A percentile compares a stretch with the other conserved stretches of the same genome.
Evolutionary conservation across 2,888 invertebrate genomes (phyloP).

Genomic region (Euzophera pinguis): DNA sequence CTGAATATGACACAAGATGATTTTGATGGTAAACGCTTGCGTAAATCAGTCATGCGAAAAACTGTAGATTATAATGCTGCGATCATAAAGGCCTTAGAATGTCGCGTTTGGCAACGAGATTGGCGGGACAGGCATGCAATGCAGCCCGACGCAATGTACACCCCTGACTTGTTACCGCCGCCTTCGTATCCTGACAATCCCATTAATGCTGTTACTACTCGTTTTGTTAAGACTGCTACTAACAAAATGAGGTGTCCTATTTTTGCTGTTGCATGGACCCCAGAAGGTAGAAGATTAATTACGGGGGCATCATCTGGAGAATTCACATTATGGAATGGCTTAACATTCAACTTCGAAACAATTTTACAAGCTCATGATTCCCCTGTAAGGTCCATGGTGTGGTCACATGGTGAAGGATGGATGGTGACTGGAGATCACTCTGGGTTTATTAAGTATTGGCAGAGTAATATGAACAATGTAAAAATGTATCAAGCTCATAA

Average conservation of each 20-base stretch:
- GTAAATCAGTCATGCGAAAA: slow-evolving; percentile 98
- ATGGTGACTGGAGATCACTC: slow-evolving; percentile 99
- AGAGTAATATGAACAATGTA: slow-evolving; percentile 99
- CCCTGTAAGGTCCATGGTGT: slow-evolving; percentile 99
- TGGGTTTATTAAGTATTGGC: slow-evolving; percentile 99
- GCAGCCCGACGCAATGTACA: slow-evolving; percentile 97
- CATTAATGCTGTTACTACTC: slow-evolving; percentile 95
- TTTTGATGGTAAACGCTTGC: slow-evolving; percentile 96
- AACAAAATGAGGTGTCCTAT: slow-evolving; percentile 99
- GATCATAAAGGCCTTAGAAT: slow-evolving; percentile 94
- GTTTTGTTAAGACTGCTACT: slow-evolving; percentile 99
- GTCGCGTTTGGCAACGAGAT: slow-evolving; percentile 97
- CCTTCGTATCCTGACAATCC: slow-evolving; percentile 96
- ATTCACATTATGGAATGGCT: slow-evolving; percentile 99
- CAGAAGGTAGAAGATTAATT: slow-evolving; percentile 97
- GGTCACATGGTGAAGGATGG: slow-evolving; percentile 99
- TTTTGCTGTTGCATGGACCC: slow-evolving; percentile 99
- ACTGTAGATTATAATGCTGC: slow-evolving; percentile 99
- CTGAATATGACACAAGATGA: slow-evolving; percentile 91
- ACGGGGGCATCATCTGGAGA: slow-evolving; percentile 99
- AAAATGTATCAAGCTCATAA: slow-evolving; percentile 99
- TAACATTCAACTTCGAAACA: slow-evolving; percentile 99
- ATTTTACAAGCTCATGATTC: slow-evolving; percentile 99
- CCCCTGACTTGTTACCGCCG: slow-evolving; percentile 95
- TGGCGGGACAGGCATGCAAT: slow-evolving; percentile 92